Conservation (phyloP, 2,888 invertebrate species). For the Scaptomyza tumidula region DNA sequence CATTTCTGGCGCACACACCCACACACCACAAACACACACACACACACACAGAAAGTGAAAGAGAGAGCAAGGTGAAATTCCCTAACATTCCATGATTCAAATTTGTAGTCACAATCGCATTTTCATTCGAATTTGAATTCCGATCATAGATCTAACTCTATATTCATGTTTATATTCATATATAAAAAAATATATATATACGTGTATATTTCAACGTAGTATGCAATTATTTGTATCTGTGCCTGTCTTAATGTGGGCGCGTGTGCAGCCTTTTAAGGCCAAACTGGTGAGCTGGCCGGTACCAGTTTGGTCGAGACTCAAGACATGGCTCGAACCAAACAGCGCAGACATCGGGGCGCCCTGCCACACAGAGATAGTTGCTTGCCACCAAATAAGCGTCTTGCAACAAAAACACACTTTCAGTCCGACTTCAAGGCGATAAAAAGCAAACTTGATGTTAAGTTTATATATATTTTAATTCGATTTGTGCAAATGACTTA, state of each 20-base stretch:
- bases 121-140: too few species aligned
- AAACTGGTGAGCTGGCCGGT: constrained; percentile 11
- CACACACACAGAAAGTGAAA: constrained; percentile 35
- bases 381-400: constrained; percentile 3
- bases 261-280: constrained; percentile 45
- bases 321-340: constrained; percentile 1
- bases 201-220: too few species aligned
- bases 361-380: constrained; percentile 4
- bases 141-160: constrained; percentile 25
- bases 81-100: constrained; percentile 31
- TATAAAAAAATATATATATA: too few species aligned
- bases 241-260: constrained; percentile 23
- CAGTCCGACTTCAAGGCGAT: not conserved
- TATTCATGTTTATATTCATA: too few species aligned
- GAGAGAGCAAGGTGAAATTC: not conserved
- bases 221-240: too few species aligned
- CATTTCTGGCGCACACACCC: constrained; percentile 16
- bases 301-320: constrained; percentile 3
- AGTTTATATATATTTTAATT: not conserved
- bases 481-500: too few species aligned
- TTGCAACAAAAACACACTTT: constrained; percentile 1
- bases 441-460: not conserved
- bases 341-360: constrained; percentile 60
- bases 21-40: constrained; percentile 4
- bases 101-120: too few species aligned